These are phyloP conservation scores for Botia kubotai DNA, from an alignment of 2,797 vertebrate genomes.

Conservation along the genomic window DNA sequence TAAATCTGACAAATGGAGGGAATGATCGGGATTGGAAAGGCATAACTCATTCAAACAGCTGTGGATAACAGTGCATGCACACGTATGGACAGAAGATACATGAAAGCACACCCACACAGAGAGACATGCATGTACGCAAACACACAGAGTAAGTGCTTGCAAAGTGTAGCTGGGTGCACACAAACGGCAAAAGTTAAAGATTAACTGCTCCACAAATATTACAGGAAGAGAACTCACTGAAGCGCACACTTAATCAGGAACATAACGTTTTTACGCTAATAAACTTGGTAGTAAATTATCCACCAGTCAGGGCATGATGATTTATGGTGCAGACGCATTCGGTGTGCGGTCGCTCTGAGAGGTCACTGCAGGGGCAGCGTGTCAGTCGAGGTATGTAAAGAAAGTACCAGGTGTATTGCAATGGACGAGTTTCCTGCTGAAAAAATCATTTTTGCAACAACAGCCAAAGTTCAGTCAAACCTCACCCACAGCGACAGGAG, in stretches of 20 bases:
- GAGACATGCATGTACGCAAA: neutral
- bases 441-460: conserved; percentile 61
- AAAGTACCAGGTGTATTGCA: neutral
- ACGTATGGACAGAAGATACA: conserved; percentile 19
- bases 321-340: neutral
- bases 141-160: conserved; percentile 56
- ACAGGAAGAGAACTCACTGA: conserved; percentile 54
- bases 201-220: conserved; percentile 58
- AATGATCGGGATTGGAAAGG: neutral
- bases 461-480: conserved; percentile 74
- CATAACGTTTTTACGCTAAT: conserved; percentile 26
- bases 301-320: neutral
- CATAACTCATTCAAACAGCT: conserved; percentile 1
- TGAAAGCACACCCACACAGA: conserved; percentile 12
- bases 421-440: conserved; percentile 50
- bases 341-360: too few species aligned
- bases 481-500: conserved; percentile 75
- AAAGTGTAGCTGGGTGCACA: conserved; percentile 58
- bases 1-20: conserved; percentile 16
- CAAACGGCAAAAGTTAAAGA: conserved; percentile 64
- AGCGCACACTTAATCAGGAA: conserved; percentile 23
- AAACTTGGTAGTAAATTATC: conserved; percentile 34
- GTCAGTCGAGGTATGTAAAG: neutral
- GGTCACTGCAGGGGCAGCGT: neutral
- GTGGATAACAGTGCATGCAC: conserved; percentile 14